These are phyloP conservation scores for Semnornis frantzii DNA, from an alignment of 2,113 vertebrate genomes.

Conservation along the genomic window DNA sequence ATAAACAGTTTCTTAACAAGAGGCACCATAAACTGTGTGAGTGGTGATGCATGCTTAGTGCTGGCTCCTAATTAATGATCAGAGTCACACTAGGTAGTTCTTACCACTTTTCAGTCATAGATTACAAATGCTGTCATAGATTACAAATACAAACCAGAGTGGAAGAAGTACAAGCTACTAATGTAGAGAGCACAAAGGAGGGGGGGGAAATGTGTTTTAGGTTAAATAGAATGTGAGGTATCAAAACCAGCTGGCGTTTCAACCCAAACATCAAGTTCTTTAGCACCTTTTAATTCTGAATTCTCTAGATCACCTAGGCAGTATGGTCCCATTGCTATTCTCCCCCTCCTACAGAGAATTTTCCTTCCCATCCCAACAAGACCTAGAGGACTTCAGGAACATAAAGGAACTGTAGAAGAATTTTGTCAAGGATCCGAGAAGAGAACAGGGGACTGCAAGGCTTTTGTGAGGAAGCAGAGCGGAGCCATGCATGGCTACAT, in stretches of 20 bases:
- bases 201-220: background rate
- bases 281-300: background rate
- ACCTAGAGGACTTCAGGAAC: background rate
- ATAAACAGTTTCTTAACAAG: background rate
- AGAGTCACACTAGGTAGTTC: background rate
- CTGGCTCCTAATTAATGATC: background rate
- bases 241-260: background rate
- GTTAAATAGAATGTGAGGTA: background rate
- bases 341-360: background rate
- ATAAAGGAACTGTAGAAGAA: background rate
- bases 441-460: background rate
- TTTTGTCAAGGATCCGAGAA: background rate
- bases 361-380: background rate
- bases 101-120: background rate
- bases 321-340: background rate
- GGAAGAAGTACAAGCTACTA: background rate
- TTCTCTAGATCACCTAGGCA: background rate
- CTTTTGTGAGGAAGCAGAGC: background rate
- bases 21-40: background rate
- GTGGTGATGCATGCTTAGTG: background rate
- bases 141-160: background rate
- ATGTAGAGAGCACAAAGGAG: background rate
- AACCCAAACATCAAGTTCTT: background rate
- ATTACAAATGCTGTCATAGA: background rate
- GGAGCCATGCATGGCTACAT: background rate